These are phyloP conservation scores for Cephus sareptanus DNA, from an alignment of 2,888 invertebrate species.

Conservation along the genomic window DNA sequence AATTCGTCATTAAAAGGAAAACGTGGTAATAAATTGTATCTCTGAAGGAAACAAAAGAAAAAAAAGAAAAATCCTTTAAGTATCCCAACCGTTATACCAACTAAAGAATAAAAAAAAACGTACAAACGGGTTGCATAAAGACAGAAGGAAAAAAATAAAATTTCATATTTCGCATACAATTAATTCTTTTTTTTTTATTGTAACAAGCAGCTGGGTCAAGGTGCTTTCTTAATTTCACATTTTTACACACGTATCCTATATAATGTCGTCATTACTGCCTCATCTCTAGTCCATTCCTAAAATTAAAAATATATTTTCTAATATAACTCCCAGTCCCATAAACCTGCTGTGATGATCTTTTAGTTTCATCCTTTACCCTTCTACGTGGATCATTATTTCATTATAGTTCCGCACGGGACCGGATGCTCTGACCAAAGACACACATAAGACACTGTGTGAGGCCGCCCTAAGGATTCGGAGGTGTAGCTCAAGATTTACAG, in stretches of 20 bases:
- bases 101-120: neutral
- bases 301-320: neutral
- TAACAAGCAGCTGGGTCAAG: neutral
- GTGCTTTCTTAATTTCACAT: neutral
- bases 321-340: neutral
- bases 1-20: neutral
- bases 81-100: neutral
- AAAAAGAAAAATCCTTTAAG: neutral
- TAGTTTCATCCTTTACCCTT: neutral
- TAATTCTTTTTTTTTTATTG: neutral
- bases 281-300: neutral
- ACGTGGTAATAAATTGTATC: neutral
- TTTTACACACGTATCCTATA: neutral
- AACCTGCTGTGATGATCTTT: neutral
- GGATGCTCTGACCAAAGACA: neutral
- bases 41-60: neutral
- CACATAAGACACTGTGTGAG: neutral
- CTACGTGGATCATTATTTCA: neutral
- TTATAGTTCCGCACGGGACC: neutral
- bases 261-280: neutral
- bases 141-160: neutral
- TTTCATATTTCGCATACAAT: neutral
- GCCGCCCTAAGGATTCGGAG: neutral
- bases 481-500: slow-evolving; percentile 48
- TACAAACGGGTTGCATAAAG: neutral